phyloP scores from a whole-genome alignment of 1,140 invertebrate genomes.

The Piezodorus guildinii region DNA sequence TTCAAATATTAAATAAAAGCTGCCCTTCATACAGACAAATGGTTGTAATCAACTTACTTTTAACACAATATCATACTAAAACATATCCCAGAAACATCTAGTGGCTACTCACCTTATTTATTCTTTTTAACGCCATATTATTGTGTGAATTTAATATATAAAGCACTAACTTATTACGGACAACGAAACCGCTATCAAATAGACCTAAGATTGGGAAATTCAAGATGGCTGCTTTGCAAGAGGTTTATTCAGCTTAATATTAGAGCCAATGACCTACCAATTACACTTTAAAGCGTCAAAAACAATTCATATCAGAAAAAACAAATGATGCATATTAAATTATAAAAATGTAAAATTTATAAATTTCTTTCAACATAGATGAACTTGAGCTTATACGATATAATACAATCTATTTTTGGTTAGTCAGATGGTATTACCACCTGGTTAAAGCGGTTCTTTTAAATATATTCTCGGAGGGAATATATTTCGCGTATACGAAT shows the following conservation, averaged over 20 bases:
- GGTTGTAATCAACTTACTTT: background rate
- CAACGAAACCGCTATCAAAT: constrained; percentile 41
- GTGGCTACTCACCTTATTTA: constrained; percentile 73
- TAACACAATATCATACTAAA: constrained; percentile 9
- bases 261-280: constrained; percentile 24
- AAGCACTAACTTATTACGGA: constrained; percentile 37
- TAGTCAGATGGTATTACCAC: too few species aligned
- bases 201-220: constrained; percentile 44
- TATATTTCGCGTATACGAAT: too few species aligned
- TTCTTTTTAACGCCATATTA: constrained; percentile 90
- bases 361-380: too few species aligned
- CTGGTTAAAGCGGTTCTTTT: too few species aligned
- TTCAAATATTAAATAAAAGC: constrained; percentile 15
- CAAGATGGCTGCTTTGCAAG: constrained; percentile 38
- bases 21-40: background rate
- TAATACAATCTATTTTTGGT: too few species aligned
- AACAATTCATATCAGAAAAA: too few species aligned
- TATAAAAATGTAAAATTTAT: too few species aligned
- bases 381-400: too few species aligned
- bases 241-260: constrained; percentile 12
- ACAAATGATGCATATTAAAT: too few species aligned
- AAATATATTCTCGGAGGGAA: too few species aligned
- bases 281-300: background rate
- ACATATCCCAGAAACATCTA: background rate
- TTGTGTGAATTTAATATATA: constrained; percentile 40